Base-by-base conservation (phyloP, 2,888 invertebrate species). In the Amitus sp. region DNA sequence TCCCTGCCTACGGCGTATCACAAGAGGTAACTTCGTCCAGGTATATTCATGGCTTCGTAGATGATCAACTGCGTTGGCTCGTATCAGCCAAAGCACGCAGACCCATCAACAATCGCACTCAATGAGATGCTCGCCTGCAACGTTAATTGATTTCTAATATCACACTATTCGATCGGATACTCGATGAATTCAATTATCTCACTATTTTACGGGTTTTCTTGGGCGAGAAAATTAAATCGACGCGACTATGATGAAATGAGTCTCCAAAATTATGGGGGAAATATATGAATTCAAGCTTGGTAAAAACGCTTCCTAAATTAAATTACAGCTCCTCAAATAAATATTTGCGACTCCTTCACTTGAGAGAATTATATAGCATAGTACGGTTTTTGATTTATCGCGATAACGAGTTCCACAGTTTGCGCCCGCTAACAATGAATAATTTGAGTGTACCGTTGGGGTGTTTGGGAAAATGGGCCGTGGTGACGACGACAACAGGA, bases 1-100 rank as follows among this genome's bases (percentile, higher is more conserved):
- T 79, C 78, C 77, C 73, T 75, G 77, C 78, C 78, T 77, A 75
- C 72, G 77, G 79, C 76, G 67, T 68, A 65, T 58, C 61, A 62
- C 60, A 55, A 62, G 65, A 60, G 54, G 48, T 60, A 62, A 67
- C 62, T 67, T 61, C 57, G 65, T 42, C 65, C 65, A 62, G 62
- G 60, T 65, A 65, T 61, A 63, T 65, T 65, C 62, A 56, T 55
- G 65, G 53, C 62, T 65, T 62, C 64, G 60, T 65, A 59, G 59
- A 64, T 59, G 61, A 65, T 65, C 58, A 52, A 61, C 51, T 47
- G 57, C 52, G 55, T 65, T 55, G 61, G 65, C 58, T 65, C 49
- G 55, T 58, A 52, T n/a, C 55, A 46, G 43, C 47, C 12, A 45
- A 20, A 51, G 50, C 53, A 57, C 65, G 34, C 18, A 58, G 55